Evolutionary conservation across 1,140 invertebrate genomes (phyloP), one percentile per base, ranked within the genome.

Genomic region (Solen grandis): DNA sequence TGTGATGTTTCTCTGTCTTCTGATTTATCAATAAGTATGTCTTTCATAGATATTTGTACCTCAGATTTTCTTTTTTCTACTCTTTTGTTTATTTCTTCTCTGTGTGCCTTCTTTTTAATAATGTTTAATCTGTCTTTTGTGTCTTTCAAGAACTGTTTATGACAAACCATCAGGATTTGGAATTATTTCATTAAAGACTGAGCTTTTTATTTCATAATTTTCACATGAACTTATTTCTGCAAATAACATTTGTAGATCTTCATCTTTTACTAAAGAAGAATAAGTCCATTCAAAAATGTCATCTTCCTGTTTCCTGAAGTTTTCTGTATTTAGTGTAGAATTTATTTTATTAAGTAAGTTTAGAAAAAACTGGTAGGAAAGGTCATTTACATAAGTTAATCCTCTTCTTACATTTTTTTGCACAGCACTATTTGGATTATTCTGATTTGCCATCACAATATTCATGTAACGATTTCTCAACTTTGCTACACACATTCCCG

Each of bases 51-150:
- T 36, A 63, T 4, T 1, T 63, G 3, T 19, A 63, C 33, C 25
- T 63, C 60, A 13, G 60, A 63, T 63, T 36, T 63, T 63, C 60
- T 63, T 63, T 63, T 63, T 36, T 63, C 60, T n/a, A 22, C 33
- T 36, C 10, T 63, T 22, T 35, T 63, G 2, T 35, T 3, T 63
- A 63, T 63, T 63, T 63, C 60, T 36, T 63, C 60, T 63, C 60
- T 63, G 41, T 63, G 60, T 36, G 60, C 60, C 33, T 63, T 63
- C 25, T 63, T 63, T n/a, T 63, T 63, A 36, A 63, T 13, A 5
- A 36, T 22, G 25, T 36, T 35, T 19, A 63, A n/a, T 22, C 60
- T 35, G 25, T 63, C 60, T 36, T 63, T 63, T 8, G 60, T 63
- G 33, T 63, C 60, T 19, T 36, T 63, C 33, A 63, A 36, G 25